phyloP scores from a whole-genome alignment of 2,797 vertebrate species.

The Poliocrania exsul region DNA sequence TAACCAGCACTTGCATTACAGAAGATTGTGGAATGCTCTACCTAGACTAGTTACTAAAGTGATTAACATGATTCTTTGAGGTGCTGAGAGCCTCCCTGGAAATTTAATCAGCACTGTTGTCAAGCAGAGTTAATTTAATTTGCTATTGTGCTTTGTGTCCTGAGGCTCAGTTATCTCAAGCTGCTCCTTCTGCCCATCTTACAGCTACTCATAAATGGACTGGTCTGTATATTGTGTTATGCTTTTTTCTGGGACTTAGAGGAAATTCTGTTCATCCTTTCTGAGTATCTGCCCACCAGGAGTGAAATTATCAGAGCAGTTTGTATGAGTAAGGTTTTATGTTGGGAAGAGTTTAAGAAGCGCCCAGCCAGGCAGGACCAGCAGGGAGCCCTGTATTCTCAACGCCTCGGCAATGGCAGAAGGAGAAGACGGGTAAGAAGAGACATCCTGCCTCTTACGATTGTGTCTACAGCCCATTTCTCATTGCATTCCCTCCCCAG shows the following conservation, averaged over 20 bases:
- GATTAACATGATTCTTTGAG: background rate
- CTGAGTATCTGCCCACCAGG: background rate
- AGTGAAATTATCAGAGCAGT: background rate
- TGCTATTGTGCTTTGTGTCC: background rate
- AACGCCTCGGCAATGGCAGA: background rate
- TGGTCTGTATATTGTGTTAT: background rate
- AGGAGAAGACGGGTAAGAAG: background rate
- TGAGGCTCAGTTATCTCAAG: background rate
- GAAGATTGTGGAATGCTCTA: background rate
- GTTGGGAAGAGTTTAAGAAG: background rate
- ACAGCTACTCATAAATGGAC: background rate
- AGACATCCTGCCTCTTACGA: background rate
- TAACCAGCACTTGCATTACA: background rate
- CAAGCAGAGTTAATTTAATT: background rate
- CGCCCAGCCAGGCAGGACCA: background rate
- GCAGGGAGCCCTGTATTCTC: background rate
- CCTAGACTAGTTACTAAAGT: background rate
- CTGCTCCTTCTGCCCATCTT: background rate
- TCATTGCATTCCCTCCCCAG: background rate
- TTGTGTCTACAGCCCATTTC: background rate
- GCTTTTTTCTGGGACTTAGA: background rate
- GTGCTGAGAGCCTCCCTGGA: background rate
- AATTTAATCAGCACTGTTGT: background rate
- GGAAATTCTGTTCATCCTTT: background rate
- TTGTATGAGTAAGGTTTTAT: background rate